Evolutionary conservation across 2,797 vertebrate genomes (phyloP), one percentile per base, ranked within the genome.

Genomic region (Sternarchorhynchus goeldii): DNA sequence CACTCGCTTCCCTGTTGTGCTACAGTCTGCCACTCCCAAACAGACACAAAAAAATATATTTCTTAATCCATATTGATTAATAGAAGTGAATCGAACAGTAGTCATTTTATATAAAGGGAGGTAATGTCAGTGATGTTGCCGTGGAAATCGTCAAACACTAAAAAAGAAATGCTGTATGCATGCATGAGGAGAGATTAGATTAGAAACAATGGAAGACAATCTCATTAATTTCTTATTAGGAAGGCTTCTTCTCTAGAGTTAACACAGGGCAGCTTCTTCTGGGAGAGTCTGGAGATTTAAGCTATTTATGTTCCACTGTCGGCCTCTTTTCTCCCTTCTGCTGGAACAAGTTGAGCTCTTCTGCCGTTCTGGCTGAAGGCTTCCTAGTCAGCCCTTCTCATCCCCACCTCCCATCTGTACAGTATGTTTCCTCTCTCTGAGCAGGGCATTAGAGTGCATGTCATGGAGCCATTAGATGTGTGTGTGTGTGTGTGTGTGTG

Each of bases 301-400:
- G 66, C 69, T 67, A 76, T 85, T 80, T 85, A 59, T 76, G 77
- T 78, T 78, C 73, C 79, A 77, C 63, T 82, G 73, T 79, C 63
- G 50, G 31, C 70, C 68, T 74, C 65, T 80, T 82, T 57, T 67
- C 63, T 79, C 58, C 69, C 65, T 80, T 72, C 69, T 77, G 55
- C 80, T 78, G 4, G 72, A 77, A 80, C 59, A 67, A 73, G 45
- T 87, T 62, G 63, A 77, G 62, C 59, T 81, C 75, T 70, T 81
- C 71, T 70, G 64, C 62, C 32, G 58, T 74, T 80, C 75, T 81
- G 83, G 65, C 56, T 84, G 80, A 86, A 53, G 76, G 75, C 73
- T 55, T 69, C 34, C 45, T n/a, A 56, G 75, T 67, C 77, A 75
- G 73, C 67, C 73, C 73, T 75, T 50, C 57, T 79, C 32, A 17